Conservation (phyloP, 2,797 vertebrate species). For the Tapera naevia region DNA sequence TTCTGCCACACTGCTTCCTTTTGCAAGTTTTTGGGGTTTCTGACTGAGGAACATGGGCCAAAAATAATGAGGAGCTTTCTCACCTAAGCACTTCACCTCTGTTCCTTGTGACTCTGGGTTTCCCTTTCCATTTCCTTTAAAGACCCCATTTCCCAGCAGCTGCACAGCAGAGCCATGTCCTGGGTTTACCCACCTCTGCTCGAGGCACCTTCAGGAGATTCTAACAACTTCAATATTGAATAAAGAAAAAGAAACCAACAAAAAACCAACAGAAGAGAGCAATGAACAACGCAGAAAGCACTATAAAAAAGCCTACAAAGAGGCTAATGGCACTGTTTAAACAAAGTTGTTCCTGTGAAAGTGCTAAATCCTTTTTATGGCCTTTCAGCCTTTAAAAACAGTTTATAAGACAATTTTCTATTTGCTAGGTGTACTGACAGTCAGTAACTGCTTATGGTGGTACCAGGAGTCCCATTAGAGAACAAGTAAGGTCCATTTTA, state of each 20-base stretch:
- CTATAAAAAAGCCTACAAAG: background rate
- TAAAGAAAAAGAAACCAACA: background rate
- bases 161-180: fast-evolving
- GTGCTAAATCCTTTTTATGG: background rate
- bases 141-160: background rate
- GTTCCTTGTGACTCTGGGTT: background rate
- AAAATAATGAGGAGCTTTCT: background rate
- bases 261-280: background rate
- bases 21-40: background rate
- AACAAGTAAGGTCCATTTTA: background rate
- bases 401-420: constrained; percentile 23
- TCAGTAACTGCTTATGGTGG: background rate
- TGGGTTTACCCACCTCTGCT: background rate
- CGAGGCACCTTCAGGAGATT: background rate
- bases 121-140: background rate
- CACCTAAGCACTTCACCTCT: background rate
- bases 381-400: constrained; percentile 2
- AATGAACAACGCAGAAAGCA: background rate
- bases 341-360: background rate
- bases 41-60: background rate
- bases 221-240: background rate
- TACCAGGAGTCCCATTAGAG: background rate
- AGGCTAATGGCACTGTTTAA: constrained; percentile 8
- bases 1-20: fast-evolving
- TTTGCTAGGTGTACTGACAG: background rate